Evolutionary conservation across 1,140 invertebrate species (phyloP).

Genomic region (Nylanderia fulva): DNA sequence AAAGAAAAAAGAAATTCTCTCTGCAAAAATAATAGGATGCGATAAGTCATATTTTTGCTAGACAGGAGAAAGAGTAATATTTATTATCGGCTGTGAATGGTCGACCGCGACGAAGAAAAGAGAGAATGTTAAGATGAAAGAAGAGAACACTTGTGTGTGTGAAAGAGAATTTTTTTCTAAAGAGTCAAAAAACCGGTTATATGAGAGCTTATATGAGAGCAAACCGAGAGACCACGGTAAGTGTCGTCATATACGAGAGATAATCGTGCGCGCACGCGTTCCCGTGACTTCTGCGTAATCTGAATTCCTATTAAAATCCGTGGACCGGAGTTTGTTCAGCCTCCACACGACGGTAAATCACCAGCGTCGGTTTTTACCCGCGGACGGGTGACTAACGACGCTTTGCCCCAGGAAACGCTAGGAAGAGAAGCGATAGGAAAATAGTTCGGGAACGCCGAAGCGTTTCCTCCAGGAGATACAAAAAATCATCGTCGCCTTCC

Average conservation of each 20-base stretch:
- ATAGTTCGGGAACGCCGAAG: slow-evolving; percentile 10
- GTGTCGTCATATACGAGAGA: slow-evolving; percentile 17
- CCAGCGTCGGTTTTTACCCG: slow-evolving; percentile 39
- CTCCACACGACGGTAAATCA: slow-evolving; percentile 26
- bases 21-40: neutral
- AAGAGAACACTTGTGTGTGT: no score
- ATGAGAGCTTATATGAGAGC: no score
- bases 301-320: slow-evolving; percentile 54
- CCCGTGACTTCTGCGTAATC: slow-evolving; percentile 38
- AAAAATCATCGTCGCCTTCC: slow-evolving; percentile 56
- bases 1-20: neutral
- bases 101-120: neutral
- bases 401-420: slow-evolving; percentile 25
- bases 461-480: neutral
- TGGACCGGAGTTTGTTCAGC: slow-evolving; percentile 20
- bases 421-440: neutral
- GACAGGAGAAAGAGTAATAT: neutral
- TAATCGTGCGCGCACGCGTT: neutral
- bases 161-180: neutral
- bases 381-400: slow-evolving; percentile 7
- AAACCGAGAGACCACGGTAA: neutral
- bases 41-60: neutral
- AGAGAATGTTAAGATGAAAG: no score
- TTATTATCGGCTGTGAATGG: neutral
- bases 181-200: slow-evolving; percentile 11